Conservation (phyloP, 2,888 invertebrate genomes). For the Megaustenia siamemsis region DNA sequence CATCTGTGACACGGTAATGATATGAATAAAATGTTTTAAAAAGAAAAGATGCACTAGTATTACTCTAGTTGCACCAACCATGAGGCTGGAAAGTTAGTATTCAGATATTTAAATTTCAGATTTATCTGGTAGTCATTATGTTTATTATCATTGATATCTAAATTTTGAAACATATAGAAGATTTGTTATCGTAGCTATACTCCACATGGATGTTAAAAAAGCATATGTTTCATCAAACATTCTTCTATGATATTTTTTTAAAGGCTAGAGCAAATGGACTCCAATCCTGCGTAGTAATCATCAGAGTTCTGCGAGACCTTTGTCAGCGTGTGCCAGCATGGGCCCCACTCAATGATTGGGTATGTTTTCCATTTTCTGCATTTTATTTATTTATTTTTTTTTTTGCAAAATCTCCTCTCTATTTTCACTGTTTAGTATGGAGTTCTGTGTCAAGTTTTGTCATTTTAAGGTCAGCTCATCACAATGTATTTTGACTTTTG, state of each 20-base stretch:
- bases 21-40: not conserved
- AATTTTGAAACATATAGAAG: not conserved
- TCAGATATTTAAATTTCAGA: no score
- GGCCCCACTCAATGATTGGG: constrained; percentile 96
- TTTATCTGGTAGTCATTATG: no score
- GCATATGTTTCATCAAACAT: not conserved
- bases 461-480: no score
- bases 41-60: constrained; percentile 13
- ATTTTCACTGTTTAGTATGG: no score
- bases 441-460: no score
- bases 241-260: not conserved
- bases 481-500: no score
- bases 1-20: constrained; percentile 49
- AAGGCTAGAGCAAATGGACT: constrained; percentile 97
- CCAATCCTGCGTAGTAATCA: constrained; percentile 97
- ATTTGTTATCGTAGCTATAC: no score
- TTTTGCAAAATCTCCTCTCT: no score
- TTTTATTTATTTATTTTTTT: no score
- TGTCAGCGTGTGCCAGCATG: constrained; percentile 96
- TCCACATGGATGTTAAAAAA: no score
- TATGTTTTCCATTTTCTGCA: no score
- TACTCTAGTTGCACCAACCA: constrained; percentile 63
- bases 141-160: no score
- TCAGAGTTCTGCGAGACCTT: constrained; percentile 95
- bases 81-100: constrained; percentile 82